Conservation (phyloP, 2,113 vertebrate genomes). For the Cavia aperea region DNA sequence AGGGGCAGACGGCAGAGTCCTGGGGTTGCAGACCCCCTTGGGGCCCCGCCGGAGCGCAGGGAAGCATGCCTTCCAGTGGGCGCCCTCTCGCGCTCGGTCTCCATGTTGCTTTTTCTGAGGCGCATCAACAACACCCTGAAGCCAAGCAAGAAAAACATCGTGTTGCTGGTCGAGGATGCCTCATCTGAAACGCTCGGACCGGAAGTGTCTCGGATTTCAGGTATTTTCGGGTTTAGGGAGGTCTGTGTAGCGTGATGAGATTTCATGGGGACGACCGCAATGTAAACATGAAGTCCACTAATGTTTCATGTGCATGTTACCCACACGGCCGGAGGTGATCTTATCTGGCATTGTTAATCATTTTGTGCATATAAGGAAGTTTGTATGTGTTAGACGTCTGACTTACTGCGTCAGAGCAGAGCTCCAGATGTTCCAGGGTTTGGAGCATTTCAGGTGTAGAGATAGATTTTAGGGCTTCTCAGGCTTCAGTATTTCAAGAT, state of each 20-base stretch:
- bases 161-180: rapidly evolving
- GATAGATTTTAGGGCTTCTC: neutral
- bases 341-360: neutral
- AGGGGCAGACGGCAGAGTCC: neutral
- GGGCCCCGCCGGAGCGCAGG: neutral
- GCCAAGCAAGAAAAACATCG: neutral
- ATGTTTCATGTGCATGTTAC: neutral
- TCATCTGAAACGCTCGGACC: neutral
- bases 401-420: no score
- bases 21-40: neutral
- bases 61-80: neutral
- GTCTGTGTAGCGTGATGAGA: neutral
- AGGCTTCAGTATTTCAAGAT: neutral
- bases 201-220: neutral
- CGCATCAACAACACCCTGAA: neutral
- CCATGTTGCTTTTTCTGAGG: neutral
- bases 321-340: no score
- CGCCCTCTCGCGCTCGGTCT: no score
- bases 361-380: neutral
- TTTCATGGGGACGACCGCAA: neutral
- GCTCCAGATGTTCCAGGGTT: neutral
- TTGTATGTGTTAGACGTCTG: neutral
- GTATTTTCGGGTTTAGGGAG: neutral
- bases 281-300: neutral
- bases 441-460: neutral